phyloP scores from a whole-genome alignment of 2,888 invertebrate genomes.

The Eupeodes luniger region DNA sequence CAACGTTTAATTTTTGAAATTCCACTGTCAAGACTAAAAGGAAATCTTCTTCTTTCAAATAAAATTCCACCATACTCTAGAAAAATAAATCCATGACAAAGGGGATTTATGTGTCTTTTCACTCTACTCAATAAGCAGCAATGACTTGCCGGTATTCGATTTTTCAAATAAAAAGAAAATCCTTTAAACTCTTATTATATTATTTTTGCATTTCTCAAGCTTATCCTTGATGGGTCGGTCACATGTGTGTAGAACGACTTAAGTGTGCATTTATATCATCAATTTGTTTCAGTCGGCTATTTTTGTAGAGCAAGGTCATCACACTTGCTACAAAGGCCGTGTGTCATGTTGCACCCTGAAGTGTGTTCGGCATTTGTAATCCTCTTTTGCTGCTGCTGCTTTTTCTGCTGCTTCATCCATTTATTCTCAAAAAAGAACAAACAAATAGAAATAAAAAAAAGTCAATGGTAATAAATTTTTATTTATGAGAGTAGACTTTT shows the following conservation, averaged over 20 bases:
- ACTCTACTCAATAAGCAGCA: slow-evolving; percentile 2
- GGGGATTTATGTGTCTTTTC: slow-evolving; percentile 7
- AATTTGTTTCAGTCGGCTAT: slow-evolving; percentile 58
- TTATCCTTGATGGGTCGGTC: slow-evolving; percentile 21
- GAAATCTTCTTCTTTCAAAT: background rate
- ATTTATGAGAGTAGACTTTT: slow-evolving; percentile 56
- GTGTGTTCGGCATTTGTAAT: slow-evolving; percentile 34
- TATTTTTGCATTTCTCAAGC: background rate
- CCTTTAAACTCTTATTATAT: slow-evolving; percentile 10
- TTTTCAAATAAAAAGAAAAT: slow-evolving; percentile 15
- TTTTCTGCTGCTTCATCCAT: background rate
- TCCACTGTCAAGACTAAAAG: background rate
- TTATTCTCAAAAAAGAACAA: background rate
- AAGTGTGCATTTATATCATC: slow-evolving; percentile 14
- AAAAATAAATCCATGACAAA: slow-evolving; percentile 8
- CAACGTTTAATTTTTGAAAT: background rate
- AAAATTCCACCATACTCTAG: background rate
- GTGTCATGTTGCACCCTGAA: slow-evolving; percentile 19
- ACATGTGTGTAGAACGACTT: slow-evolving; percentile 24
- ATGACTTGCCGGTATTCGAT: slow-evolving; percentile 14
- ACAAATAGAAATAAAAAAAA: background rate
- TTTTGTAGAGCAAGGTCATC: slow-evolving; percentile 72
- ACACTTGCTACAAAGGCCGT: slow-evolving; percentile 60
- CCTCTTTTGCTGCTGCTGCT: slow-evolving; percentile 19
- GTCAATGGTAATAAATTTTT: slow-evolving; percentile 60